A percentile compares a stretch with the other conserved stretches of the same genome.
phyloP scores from a whole-genome alignment of 2,113 vertebrate species.

The Tyto alba region DNA sequence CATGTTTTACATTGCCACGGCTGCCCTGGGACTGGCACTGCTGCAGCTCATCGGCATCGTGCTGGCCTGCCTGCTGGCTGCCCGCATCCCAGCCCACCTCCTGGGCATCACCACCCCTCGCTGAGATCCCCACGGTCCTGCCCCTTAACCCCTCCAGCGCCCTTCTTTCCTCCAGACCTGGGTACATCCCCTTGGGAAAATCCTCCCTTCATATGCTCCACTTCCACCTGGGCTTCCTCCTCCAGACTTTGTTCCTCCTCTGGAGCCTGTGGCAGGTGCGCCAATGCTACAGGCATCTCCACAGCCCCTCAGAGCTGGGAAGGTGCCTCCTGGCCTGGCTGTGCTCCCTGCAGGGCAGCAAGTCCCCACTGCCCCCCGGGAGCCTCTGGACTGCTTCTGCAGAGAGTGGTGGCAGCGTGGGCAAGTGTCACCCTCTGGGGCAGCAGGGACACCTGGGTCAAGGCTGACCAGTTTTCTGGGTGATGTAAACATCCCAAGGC shows the following conservation, averaged over 20 bases:
- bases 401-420: not conserved
- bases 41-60: conserved; percentile 78
- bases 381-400: not conserved
- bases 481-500: not conserved
- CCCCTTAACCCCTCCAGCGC: not conserved
- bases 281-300: not conserved
- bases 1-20: conserved; percentile 78
- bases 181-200: not conserved
- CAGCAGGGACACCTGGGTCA: not conserved
- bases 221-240: not conserved
- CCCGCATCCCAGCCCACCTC: conserved; percentile 8
- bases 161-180: not conserved
- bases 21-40: conserved; percentile 79
- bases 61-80: conserved; percentile 79
- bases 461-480: not conserved
- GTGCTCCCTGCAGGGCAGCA: not conserved
- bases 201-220: not conserved
- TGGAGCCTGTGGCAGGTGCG: not conserved
- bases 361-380: not conserved
- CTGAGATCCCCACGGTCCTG: not conserved
- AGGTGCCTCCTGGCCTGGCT: not conserved
- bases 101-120: not conserved
- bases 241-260: not conserved
- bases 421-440: too few species aligned
- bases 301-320: not conserved